Base-by-base conservation (phyloP, 1,140 invertebrate genomes). In the Brachionus angularis region DNA sequence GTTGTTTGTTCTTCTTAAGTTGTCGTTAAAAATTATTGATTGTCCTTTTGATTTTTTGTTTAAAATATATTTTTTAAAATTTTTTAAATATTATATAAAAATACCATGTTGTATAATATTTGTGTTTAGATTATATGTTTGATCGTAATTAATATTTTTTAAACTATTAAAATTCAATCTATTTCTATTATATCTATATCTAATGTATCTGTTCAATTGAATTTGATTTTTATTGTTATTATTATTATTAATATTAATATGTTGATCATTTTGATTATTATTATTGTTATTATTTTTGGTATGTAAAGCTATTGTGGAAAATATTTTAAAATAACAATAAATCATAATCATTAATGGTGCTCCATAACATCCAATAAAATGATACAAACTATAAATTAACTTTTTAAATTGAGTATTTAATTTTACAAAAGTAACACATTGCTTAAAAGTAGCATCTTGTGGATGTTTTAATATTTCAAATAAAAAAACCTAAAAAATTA, bases 361-460 rank as follows among this genome's bases (percentile, higher is more conserved):
- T 34, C 62, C 62, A 47, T 67, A 67, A 47, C 62, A 67, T 34
- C 62, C 62, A 50, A 31, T 50, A 47, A 67, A 67, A 46, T 67
- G 42, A 25, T 67, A 67, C 23, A 67, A 46, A 23, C 42, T 47
- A 27, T 67, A 67, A 14, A 50, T 50, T 2, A 67, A 21, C 62
- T 67, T 46, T 50, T 67, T 67, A 29, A 50, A 23, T 67, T 47
- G 25, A 33, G 62, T 67, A 21, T 67, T 50, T 50, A 67, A 12
- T 33, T 31, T 67, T 18, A 27, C 42, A 31, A 67, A 67, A 18
- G 62, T 67, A 18, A 67, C 62, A 34, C 62, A 67, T 67, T 67
- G 62, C 36, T 29, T 50, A 23, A 67, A 67, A 18, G 42, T 29
- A n/a, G 62, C 31, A 47, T 67, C 62, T 29, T 36, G 62, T 16